phyloP scores from a whole-genome alignment of 1,140 invertebrate genomes.

The Heliconius himera region DNA sequence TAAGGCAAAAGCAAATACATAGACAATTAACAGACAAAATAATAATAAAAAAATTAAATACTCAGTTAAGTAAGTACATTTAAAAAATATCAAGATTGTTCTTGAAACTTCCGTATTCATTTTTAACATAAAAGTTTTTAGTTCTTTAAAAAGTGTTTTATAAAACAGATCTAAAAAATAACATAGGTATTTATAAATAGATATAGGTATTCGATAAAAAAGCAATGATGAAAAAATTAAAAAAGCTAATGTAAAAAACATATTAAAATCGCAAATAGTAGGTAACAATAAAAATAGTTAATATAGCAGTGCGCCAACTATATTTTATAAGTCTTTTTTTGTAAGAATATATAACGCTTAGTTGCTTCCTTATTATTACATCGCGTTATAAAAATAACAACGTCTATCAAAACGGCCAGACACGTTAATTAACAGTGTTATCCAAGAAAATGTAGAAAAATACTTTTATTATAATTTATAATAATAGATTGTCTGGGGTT shows the following conservation, averaged over 20 bases:
- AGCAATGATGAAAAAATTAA: background rate
- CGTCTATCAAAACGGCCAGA: conserved; percentile 27
- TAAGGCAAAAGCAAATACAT: background rate
- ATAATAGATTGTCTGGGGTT: background rate
- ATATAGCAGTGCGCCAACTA: background rate
- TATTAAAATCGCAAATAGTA: background rate
- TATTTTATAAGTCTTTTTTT: conserved; percentile 7
- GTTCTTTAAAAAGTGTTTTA: too few species aligned
- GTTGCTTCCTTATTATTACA: conserved; percentile 19
- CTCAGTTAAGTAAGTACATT: too few species aligned
- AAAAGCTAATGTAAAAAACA: background rate
- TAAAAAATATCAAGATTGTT: too few species aligned
- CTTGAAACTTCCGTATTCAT: too few species aligned
- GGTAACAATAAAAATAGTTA: background rate
- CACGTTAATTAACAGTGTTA: conserved; percentile 35
- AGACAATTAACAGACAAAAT: background rate
- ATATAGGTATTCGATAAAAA: too few species aligned
- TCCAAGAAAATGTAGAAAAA: conserved; percentile 26
- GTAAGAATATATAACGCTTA: conserved; percentile 9
- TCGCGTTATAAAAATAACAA: conserved; percentile 9
- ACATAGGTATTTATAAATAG: too few species aligned
- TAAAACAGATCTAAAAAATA: too few species aligned
- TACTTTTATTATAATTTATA: conserved; percentile 22
- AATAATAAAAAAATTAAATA: background rate
- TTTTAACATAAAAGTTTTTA: too few species aligned